Evolutionary conservation across 1,140 invertebrate species (phyloP), one percentile per base, ranked within the genome.

Genomic region (Drosophila kohkoa): DNA sequence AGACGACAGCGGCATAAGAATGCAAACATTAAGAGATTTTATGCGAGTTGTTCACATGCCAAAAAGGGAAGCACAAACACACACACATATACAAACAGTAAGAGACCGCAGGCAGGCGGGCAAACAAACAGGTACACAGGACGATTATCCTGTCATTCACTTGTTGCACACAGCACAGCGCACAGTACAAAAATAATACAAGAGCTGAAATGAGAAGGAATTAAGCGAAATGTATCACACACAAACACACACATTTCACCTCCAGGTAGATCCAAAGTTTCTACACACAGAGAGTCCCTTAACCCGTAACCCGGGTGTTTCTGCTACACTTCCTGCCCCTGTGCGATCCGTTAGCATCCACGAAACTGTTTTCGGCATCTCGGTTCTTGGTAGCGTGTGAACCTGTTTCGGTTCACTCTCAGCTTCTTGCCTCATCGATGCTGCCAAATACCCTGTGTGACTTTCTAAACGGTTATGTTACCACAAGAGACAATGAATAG

Each of bases 81-180:
- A 57, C 16, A 69, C 11, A 32, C 55, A 38, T 10, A 59, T 32
- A 49, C 38, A 48, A 11, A n/a, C 16, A 25, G 20, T 25, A 25
- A 55, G 52, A 79, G 65, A 67, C 69, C 60, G 54, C 71, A 65
- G 51, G 30, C 80, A 63, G 25, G 60, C 60, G 41, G 54, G 25
- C 73, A 68, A 82, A 63, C 78, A 79, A 79, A 77, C 82, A 87
- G 83, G 80, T 88, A 87, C 77, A 75, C 81, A 91, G 89, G 89
- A 91, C 89, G 89, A 91, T 91, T 91, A 91, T 91, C 89, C 89
- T 91, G 89, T 91, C 89, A 91, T 91, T 91, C 86, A 91, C 89
- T 91, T 91, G 89, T 91, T 91, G 89, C 87, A 10, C 35, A 38
- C 35, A 38, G 35, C 35, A 11, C 35, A 38, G 35, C 30, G 55